phyloP scores from a whole-genome alignment of 2,113 vertebrate genomes.

The Erythrolamprus reginae region DNA sequence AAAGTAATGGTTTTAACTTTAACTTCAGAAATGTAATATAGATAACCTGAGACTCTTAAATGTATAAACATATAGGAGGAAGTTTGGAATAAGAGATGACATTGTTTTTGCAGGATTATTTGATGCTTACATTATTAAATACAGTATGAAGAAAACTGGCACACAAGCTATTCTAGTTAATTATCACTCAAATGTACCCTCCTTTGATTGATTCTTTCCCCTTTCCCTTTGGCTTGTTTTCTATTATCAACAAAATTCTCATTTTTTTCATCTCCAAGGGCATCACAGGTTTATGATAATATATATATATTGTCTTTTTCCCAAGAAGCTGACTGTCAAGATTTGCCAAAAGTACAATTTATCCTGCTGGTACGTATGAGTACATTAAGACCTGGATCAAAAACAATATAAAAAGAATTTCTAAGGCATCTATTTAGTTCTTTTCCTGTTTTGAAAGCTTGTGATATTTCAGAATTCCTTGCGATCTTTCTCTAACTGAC shows the following conservation, averaged over 20 bases:
- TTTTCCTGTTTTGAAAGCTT: constrained; percentile 13
- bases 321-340: constrained; percentile 12
- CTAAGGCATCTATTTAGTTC: neutral
- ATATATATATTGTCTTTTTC: neutral
- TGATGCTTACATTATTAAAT: neutral
- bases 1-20: neutral
- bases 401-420: constrained; percentile 6
- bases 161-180: neutral
- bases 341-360: constrained; percentile 15
- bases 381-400: neutral
- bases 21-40: neutral
- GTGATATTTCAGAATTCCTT: neutral
- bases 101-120: neutral
- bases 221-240: neutral
- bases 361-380: constrained; percentile 19
- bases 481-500: neutral
- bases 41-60: neutral
- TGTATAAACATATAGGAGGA: too few relatives aligned
- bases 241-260: neutral
- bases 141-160: neutral
- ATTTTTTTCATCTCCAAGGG: neutral
- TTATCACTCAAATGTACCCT: neutral
- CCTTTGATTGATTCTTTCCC: neutral
- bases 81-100: neutral
- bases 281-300: constrained; percentile 1